Percentiles rank a stretch among this genome's conserved stretches.
These are phyloP conservation scores for Callocephalon fimbriatum DNA, from an alignment of 2,113 vertebrate species.

Conservation along the genomic window DNA sequence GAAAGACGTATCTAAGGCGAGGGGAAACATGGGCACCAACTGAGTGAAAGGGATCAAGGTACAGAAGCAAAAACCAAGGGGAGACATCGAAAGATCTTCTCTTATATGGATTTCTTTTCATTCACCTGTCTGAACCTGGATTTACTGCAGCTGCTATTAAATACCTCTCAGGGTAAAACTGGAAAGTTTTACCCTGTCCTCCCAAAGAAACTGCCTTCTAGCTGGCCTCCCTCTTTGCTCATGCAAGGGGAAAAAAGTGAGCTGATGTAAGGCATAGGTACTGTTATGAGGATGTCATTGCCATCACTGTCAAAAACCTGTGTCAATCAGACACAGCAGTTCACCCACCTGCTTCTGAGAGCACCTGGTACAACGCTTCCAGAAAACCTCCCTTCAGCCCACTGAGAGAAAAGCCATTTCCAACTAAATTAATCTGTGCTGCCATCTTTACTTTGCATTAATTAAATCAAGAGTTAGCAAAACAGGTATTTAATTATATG, in stretches of 20 bases:
- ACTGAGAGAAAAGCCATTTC: constrained; percentile 42
- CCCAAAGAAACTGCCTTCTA: neutral
- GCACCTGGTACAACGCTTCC: neutral
- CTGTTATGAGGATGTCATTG: neutral
- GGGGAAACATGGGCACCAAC: neutral
- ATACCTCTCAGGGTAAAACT: neutral
- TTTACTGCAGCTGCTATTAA: neutral
- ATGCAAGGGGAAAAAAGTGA: neutral
- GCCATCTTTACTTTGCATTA: constrained; percentile 41
- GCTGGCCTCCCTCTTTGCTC: neutral
- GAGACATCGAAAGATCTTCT: neutral
- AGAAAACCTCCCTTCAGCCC: neutral
- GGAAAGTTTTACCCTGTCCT: neutral
- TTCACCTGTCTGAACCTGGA: neutral
- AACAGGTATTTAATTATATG: constrained; percentile 64
- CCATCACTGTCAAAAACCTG: neutral
- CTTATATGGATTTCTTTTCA: neutral
- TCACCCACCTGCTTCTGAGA: neutral
- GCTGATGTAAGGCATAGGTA: neutral
- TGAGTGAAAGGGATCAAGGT: neutral
- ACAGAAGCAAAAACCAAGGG: neutral
- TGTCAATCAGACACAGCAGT: neutral
- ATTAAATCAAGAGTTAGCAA: constrained; percentile 63
- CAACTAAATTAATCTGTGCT: constrained; percentile 51
- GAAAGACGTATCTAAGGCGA: neutral